phyloP scores from a whole-genome alignment of 2,888 invertebrate genomes.

The Pycnomerus fuliginosus region DNA sequence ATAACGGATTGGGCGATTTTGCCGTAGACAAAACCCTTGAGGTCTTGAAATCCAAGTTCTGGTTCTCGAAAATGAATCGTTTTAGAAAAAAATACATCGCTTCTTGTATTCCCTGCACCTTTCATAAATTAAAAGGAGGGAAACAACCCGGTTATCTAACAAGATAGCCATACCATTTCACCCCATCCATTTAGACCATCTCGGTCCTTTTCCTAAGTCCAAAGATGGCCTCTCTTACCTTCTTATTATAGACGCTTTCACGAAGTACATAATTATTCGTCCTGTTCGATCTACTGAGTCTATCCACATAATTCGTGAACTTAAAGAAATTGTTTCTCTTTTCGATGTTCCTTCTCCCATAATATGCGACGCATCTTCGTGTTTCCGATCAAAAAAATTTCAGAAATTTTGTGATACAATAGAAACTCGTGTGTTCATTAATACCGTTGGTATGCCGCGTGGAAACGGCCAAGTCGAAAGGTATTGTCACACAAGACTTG shows the following conservation, averaged over 20 bases:
- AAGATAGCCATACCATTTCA: conserved; percentile 18
- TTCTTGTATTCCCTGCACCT: conserved; percentile 7
- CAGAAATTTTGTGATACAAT: conserved; percentile 17
- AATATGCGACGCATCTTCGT: conserved; percentile 27
- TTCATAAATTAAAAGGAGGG: conserved; percentile 6
- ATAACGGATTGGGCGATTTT: conserved; percentile 33
- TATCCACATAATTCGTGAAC: conserved; percentile 6
- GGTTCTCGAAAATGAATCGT: conserved; percentile 17
- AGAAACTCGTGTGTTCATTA: conserved; percentile 12
- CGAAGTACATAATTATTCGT: conserved; percentile 17
- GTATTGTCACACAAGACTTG: conserved; percentile 7
- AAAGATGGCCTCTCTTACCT: conserved; percentile 13
- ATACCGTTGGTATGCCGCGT: conserved; percentile 18
- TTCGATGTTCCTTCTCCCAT: conserved; percentile 28
- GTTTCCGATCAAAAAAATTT: conserved; percentile 9
- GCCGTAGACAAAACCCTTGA: conserved; percentile 30
- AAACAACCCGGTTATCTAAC: conserved; percentile 11
- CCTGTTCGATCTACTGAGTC: conserved; percentile 15
- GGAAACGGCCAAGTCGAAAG: too few relatives aligned
- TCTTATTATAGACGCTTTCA: conserved; percentile 20
- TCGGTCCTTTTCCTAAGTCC: conserved; percentile 19
- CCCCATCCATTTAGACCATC: conserved; percentile 18
- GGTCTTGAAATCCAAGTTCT: not conserved
- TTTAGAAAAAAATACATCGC: conserved; percentile 9
- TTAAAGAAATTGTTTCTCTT: conserved; percentile 21